A percentile compares a stretch with the other conserved stretches of the same genome.
Conservation (phyloP, 2,113 vertebrate genomes). For the Rhinopomastus cyanomelas region DNA sequence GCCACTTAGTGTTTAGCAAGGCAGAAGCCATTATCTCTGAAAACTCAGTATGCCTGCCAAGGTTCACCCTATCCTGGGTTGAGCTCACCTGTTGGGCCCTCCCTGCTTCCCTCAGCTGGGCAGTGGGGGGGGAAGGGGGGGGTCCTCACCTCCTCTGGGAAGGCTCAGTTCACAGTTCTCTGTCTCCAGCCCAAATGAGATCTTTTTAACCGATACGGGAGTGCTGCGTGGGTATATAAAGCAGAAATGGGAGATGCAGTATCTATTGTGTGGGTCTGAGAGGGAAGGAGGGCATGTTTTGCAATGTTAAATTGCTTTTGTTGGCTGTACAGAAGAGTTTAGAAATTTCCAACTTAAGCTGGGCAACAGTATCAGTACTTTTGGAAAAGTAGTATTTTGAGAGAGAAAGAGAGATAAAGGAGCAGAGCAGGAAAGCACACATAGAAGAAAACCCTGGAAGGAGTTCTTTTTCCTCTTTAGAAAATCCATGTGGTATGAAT, state of each 20-base stretch:
- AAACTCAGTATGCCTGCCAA: not conserved
- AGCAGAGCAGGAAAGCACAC: not conserved
- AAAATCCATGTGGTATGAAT: conserved; percentile 9
- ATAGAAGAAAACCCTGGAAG: not conserved
- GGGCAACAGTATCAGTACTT: not conserved
- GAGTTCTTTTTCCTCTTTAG: not conserved
- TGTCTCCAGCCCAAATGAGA: not conserved
- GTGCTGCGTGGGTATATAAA: not conserved
- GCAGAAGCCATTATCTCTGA: conserved; percentile 14
- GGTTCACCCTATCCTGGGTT: not conserved
- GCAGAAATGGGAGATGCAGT: not conserved
- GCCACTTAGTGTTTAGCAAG: not conserved
- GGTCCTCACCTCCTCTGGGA: not conserved
- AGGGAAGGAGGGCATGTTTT: not conserved
- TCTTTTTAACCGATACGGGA: not conserved
- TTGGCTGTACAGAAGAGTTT: not conserved
- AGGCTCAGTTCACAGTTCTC: not conserved
- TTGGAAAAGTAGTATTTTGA: not conserved
- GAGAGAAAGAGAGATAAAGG: not conserved
- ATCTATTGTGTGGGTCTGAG: not conserved
- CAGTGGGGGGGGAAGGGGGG: not conserved
- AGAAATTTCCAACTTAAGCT: not conserved
- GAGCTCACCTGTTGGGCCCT: not conserved
- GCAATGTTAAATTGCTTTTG: not conserved
- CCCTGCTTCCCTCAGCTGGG: not conserved